Base-by-base conservation (phyloP, 92 coral and sea anemone species). In the Pocillopora meandrina region DNA sequence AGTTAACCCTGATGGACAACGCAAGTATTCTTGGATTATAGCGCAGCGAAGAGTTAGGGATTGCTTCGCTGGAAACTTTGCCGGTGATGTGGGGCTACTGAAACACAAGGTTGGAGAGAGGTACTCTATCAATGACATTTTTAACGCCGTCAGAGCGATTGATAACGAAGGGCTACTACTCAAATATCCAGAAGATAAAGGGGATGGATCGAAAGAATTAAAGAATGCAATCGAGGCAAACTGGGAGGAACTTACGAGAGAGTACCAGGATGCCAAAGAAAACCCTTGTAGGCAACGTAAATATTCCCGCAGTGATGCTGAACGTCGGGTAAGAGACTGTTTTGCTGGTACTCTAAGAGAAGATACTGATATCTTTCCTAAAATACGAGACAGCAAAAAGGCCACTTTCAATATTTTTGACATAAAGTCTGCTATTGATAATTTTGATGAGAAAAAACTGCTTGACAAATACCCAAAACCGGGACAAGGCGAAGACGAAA, bases 31-130 rank as follows among this genome's bases (percentile, higher is more conserved):
- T 5, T 16, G 52, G 56, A 13, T 58, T 76, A 33, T 56, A 23
- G 80, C 80, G 61, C 65, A 76, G 80, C 80, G 80, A 21, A 18
- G 33, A 58, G 80, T 58, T 13, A 33, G 67, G 56, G 80, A 76
- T 23, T 76, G 80, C 68, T 60, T 34, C 16, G 66, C 80, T 12
- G 80, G 80, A 13, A 76, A 58, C 67, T 76, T 76, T 76, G 67
- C 47, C 0, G 67, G 80, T 17, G 80, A 76, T 60, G 10, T 10
- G 5, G n/a, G 34, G 19, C 5, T 59, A 2, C 64, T 76, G 31
- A 12, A 33, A 26, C 0, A 14, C 2, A 76, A 31, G 59, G 1
- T 1, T 42, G 36, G 36, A 56, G 52, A 42, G 52, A 11, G 14
- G 12, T n/a, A 20, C 35, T 0, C 33, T 15, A 65, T 65, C 33